Evolutionary conservation across 1,140 invertebrate genomes (phyloP).

Genomic region (Solenopsis fugax): DNA sequence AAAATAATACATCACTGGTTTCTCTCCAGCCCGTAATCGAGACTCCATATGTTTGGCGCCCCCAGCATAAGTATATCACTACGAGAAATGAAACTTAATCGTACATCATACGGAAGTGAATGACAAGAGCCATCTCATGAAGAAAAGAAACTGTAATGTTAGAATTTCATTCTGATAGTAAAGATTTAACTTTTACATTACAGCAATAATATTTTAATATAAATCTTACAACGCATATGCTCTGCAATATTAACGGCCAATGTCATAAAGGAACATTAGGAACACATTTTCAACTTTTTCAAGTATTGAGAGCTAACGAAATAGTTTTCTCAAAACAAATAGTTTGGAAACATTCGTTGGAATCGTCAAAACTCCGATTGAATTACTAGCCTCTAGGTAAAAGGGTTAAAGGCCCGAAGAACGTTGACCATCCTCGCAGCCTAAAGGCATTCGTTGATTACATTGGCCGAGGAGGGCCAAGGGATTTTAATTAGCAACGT

Average conservation of each 20-base stretch:
- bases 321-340: background rate
- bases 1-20: slow-evolving; percentile 54
- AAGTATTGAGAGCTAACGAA: background rate
- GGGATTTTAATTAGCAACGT: slow-evolving; percentile 86
- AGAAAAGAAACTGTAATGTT: slow-evolving; percentile 1
- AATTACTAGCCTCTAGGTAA: slow-evolving; percentile 49
- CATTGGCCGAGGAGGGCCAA: slow-evolving; percentile 79
- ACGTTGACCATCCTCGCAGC: slow-evolving; percentile 83
- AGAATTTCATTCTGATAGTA: background rate
- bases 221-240: background rate
- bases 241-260: background rate
- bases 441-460: slow-evolving; percentile 85
- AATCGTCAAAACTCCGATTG: slow-evolving; percentile 21
- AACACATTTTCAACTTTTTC: background rate
- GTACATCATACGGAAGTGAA: slow-evolving; percentile 67
- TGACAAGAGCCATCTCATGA: slow-evolving; percentile 37
- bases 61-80: slow-evolving; percentile 59
- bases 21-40: slow-evolving; percentile 28
- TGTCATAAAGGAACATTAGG: background rate
- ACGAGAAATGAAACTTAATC: slow-evolving; percentile 56
- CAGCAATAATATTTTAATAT: slow-evolving; percentile 14
- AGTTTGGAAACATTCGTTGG: background rate
- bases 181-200: background rate
- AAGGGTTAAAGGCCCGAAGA: slow-evolving; percentile 68
- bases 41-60: slow-evolving; percentile 46